These are phyloP conservation scores for Erynnis tages DNA, from an alignment of 2,888 invertebrate genomes.

Conservation along the genomic window DNA sequence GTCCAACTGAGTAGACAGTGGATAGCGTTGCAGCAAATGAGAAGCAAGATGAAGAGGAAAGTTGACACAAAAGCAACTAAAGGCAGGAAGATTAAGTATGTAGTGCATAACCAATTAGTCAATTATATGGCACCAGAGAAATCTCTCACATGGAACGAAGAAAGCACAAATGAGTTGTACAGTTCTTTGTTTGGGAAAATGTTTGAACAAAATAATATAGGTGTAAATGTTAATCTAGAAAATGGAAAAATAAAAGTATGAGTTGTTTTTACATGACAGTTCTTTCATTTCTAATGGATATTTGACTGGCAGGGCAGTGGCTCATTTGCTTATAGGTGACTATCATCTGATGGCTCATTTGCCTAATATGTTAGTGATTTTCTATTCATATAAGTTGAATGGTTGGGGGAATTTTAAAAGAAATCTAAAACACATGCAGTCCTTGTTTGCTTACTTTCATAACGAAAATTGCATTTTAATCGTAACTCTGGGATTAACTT, in stretches of 20 bases:
- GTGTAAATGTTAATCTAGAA: slow-evolving; percentile 56
- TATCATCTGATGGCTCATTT: too few species aligned
- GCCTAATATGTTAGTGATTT: too few species aligned
- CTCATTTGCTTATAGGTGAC: too few species aligned
- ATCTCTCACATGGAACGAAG: slow-evolving; percentile 86
- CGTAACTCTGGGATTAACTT: too few species aligned
- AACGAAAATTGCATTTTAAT: too few species aligned
- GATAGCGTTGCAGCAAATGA: slow-evolving; percentile 94
- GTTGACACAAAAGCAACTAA: slow-evolving; percentile 97
- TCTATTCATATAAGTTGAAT: too few species aligned
- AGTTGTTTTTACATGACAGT: slow-evolving; percentile 37
- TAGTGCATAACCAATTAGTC: slow-evolving; percentile 91
- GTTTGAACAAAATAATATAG: slow-evolving; percentile 71
- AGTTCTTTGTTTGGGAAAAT: slow-evolving; percentile 90
- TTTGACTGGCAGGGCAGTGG: too few species aligned
- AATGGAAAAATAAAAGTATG: slow-evolving; percentile 53
- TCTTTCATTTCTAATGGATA: too few species aligned
- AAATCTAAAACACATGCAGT: too few species aligned
- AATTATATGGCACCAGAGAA: slow-evolving; percentile 95
- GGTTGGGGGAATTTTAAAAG: too few species aligned
- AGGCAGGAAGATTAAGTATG: slow-evolving; percentile 94
- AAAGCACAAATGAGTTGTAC: slow-evolving; percentile 90
- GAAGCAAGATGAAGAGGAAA: slow-evolving; percentile 95
- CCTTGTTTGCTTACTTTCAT: too few species aligned
- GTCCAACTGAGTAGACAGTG: slow-evolving; percentile 93